Percentiles rank a stretch among this genome's conserved stretches.
phyloP scores from a whole-genome alignment of 2,888 invertebrate genomes.

The Trachelus tabidus region DNA sequence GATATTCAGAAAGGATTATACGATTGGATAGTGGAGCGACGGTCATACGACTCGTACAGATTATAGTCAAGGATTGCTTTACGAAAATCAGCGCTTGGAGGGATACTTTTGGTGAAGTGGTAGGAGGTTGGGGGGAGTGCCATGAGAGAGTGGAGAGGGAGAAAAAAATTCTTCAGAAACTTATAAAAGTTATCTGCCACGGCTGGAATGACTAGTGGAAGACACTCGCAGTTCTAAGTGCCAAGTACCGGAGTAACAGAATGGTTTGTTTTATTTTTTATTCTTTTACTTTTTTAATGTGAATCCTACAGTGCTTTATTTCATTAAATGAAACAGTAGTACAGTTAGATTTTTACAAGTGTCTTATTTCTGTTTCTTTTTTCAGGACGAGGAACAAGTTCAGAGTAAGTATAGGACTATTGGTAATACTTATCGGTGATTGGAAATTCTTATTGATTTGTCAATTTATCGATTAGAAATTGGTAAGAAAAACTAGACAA shows the following conservation, averaged over 20 bases:
- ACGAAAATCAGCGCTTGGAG: too few species aligned
- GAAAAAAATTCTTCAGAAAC: constrained; percentile 41
- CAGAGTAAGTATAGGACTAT: constrained; percentile 47
- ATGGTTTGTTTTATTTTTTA: neutral
- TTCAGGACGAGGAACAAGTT: constrained; percentile 59
- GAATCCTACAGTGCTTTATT: too few species aligned
- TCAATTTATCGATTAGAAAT: too few species aligned
- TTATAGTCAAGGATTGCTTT: too few species aligned
- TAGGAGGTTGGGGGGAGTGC: constrained; percentile 11
- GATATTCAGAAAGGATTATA: too few species aligned
- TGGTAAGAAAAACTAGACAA: neutral
- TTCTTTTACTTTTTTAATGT: neutral
- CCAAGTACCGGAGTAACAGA: neutral
- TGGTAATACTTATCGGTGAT: constrained; percentile 9
- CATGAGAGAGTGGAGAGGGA: constrained; percentile 23
- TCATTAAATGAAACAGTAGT: too few species aligned
- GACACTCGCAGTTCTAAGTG: constrained; percentile 27
- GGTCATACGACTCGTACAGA: too few species aligned
- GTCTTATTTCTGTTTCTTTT: constrained; percentile 36
- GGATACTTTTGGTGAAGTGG: too few species aligned
- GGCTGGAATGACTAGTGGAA: constrained; percentile 46
- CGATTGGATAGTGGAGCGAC: too few species aligned
- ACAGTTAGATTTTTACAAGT: neutral
- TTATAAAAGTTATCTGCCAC: constrained; percentile 58
- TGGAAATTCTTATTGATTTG: constrained; percentile 14